Percentiles rank a stretch among this genome's conserved stretches.
These are phyloP conservation scores for Cryptoblepharus egeriae DNA, from an alignment of 2,797 vertebrate genomes.

Conservation along the genomic window DNA sequence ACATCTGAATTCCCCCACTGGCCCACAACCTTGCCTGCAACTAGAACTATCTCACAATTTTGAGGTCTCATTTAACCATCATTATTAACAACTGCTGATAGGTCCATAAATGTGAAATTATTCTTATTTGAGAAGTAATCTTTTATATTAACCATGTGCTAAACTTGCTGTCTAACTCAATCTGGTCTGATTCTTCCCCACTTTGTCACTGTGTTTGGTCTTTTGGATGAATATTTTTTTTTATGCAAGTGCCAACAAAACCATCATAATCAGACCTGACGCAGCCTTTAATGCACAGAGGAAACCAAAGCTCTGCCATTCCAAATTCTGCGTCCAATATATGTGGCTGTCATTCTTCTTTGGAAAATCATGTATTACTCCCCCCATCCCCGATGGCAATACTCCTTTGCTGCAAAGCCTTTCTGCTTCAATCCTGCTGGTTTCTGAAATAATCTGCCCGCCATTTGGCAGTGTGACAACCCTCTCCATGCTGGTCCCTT, in stretches of 20 bases:
- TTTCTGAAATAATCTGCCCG: slow-evolving; percentile 16
- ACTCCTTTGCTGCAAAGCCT: slow-evolving; percentile 22
- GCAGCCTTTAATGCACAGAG: slow-evolving; percentile 13
- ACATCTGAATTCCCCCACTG: not conserved
- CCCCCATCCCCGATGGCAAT: slow-evolving; percentile 31
- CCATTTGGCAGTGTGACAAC: not conserved
- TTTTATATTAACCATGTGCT: slow-evolving; percentile 3
- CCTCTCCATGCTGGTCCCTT: not conserved
- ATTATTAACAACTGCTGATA: not conserved
- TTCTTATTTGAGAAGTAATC: not conserved
- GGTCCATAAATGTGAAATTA: not conserved
- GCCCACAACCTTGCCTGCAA: no score
- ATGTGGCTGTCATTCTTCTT: slow-evolving; percentile 41
- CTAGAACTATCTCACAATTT: not conserved
- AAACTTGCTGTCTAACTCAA: not conserved
- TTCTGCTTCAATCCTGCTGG: slow-evolving; percentile 30
- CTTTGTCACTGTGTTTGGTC: not conserved
- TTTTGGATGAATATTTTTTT: not conserved
- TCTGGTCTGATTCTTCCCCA: not conserved
- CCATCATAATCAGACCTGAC: slow-evolving; percentile 38
- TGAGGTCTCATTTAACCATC: not conserved
- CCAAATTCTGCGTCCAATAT: slow-evolving; percentile 24
- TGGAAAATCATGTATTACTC: slow-evolving; percentile 37
- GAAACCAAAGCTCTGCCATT: not conserved
- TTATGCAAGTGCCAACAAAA: slow-evolving; percentile 7